Evolutionary conservation across 1,140 invertebrate genomes (phyloP).

Genomic region (Hydropsyche tenuis): DNA sequence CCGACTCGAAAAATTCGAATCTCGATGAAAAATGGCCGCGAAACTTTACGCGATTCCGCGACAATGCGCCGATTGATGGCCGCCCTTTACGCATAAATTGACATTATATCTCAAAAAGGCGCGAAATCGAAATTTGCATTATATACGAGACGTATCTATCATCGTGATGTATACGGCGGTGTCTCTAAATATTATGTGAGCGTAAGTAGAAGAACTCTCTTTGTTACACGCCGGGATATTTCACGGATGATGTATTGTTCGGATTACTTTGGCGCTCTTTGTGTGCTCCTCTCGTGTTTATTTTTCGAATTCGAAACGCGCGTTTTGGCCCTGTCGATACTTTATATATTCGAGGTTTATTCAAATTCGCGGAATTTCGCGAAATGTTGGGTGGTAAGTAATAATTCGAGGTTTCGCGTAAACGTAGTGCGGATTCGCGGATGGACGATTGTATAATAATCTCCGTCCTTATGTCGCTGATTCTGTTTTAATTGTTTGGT

Average conservation of each 20-base stretch:
- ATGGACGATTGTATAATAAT: no score
- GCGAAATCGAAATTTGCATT: constrained; percentile 11
- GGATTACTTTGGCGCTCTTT: background rate
- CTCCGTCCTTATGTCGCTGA: no score
- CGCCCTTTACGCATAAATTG: constrained; percentile 6
- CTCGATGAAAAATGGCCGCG: no score
- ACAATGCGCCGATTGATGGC: constrained; percentile 2
- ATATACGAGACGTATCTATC: background rate
- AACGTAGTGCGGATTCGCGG: no score
- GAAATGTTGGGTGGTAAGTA: no score
- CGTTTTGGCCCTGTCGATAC: background rate
- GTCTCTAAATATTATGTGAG: background rate
- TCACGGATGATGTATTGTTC: constrained; percentile 22
- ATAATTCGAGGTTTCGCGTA: no score
- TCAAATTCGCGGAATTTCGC: no score
- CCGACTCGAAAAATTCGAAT: no score
- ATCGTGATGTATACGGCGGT: background rate
- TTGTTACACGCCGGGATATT: constrained; percentile 5
- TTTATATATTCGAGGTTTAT: background rate
- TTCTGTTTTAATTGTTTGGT: no score
- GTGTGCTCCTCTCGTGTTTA: background rate
- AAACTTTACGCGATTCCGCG: no score
- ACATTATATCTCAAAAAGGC: constrained; percentile 8
- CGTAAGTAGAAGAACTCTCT: background rate
- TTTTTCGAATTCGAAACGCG: background rate